Evolutionary conservation across 2,888 invertebrate genomes (phyloP), one percentile per base, ranked within the genome.

Genomic region (Thysanoteuthis rhombus): DNA sequence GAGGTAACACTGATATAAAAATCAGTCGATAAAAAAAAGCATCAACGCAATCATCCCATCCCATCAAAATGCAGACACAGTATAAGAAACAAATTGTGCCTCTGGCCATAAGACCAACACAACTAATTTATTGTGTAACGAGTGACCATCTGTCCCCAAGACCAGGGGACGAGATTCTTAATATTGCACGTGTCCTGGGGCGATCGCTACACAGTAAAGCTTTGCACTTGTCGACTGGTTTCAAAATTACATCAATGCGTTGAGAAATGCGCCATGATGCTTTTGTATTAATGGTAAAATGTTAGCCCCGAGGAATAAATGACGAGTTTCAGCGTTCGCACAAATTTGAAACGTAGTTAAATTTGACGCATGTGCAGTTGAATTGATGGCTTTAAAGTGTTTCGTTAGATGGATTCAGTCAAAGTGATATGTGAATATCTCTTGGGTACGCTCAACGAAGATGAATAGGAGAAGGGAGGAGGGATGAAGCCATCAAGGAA

Each of bases 351-450:
- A 75, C 36, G 16, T 75, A 75, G 75, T 75, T 75, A 75, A 75
- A n/a, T 75, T 75, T 75, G 75, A 75, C n/a, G 75, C 75, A n/a
- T 10, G n/a, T 25, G 75, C n/a, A 6, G n/a, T n/a, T 4, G 75
- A 75, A n/a, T 75, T 75, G 75, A 75, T 75, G 75, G n/a, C n/a
- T 75, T n/a, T 75, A 75, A 75, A 75, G n/a, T n/a, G 75, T n/a
- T 75, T 75, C 75, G n/a, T n/a, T 75, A n/a, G 75, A 75, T 75
- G n/a, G n/a, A 36, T 75, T n/a, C 75, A 75, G 75, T 75, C 36
- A 75, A 75, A 75, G 75, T 12, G 75, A 75, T 75, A 75, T 36
- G 75, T 0, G 16, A 75, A 75, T 52, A 52, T 52, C 22, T 52
- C 4, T 25, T 52, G n/a, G 75, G 75, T 36, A 12, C n/a, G 75